Conservation (phyloP, 2,797 vertebrate genomes). For the Myripristis jacobus region DNA sequence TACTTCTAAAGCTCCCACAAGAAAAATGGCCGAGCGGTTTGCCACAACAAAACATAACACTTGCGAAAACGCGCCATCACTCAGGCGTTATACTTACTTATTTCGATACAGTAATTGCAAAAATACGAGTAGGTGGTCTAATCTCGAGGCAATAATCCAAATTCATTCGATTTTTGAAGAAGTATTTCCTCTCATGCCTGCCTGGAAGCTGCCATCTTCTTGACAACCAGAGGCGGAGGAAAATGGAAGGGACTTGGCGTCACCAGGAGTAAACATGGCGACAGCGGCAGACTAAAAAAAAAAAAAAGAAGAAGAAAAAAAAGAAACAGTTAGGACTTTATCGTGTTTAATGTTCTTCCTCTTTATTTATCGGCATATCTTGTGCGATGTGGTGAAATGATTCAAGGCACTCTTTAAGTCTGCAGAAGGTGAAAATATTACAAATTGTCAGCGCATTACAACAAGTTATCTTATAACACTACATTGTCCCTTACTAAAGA, state of each 20-base stretch:
- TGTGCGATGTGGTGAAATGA: background rate
- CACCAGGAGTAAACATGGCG: slow-evolving; percentile 86
- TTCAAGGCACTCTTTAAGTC: background rate
- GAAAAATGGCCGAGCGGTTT: slow-evolving; percentile 86
- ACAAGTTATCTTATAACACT: slow-evolving; percentile 58
- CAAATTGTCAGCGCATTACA: slow-evolving; percentile 51
- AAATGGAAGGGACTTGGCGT: slow-evolving; percentile 81
- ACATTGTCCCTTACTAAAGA: slow-evolving; percentile 86
- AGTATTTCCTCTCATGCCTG: slow-evolving; percentile 90
- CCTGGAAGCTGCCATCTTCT: slow-evolving; percentile 98
- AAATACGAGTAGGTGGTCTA: slow-evolving; percentile 70
- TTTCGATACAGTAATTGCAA: slow-evolving; percentile 77
- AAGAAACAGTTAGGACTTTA: slow-evolving; percentile 28
- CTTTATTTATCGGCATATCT: rapidly evolving
- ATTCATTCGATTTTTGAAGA: slow-evolving; percentile 83
- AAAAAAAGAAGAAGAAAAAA: no score
- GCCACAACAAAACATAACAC: slow-evolving; percentile 83
- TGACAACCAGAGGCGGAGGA: slow-evolving; percentile 86
- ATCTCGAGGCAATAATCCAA: slow-evolving; percentile 75
- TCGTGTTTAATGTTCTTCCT: slow-evolving; percentile 11
- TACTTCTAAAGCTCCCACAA: slow-evolving; percentile 82
- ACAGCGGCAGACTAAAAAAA: slow-evolving; percentile 53
- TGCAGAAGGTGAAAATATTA: background rate
- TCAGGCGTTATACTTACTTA: slow-evolving; percentile 70
- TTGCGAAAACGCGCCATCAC: slow-evolving; percentile 27